These are phyloP conservation scores for Monoplex corrugatus DNA, from an alignment of 2,888 invertebrate species.

Conservation along the genomic window DNA sequence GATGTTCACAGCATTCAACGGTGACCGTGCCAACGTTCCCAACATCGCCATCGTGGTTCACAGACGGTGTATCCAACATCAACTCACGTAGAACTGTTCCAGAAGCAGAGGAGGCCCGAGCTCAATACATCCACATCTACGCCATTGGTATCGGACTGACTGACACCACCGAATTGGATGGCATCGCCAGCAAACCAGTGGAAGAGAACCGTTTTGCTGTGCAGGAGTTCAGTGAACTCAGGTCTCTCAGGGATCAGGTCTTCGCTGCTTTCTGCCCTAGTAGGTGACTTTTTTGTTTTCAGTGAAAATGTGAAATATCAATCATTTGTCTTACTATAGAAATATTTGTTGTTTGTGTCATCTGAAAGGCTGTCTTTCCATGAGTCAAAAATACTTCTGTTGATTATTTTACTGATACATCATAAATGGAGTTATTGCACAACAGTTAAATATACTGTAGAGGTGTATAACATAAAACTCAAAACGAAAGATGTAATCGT, in stretches of 20 bases:
- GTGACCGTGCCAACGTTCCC: constrained; percentile 65
- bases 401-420: neutral
- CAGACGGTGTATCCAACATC: constrained; percentile 73
- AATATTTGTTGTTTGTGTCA: neutral
- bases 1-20: constrained; percentile 63
- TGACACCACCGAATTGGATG: constrained; percentile 72
- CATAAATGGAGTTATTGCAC: neutral
- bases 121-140: constrained; percentile 66
- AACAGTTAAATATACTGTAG: neutral
- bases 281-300: neutral
- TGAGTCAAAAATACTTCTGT: neutral
- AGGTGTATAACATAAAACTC: too few species aligned
- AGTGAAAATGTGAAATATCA: neutral
- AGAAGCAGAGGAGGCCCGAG: constrained; percentile 67
- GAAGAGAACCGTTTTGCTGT: constrained; percentile 69
- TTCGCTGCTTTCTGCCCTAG: constrained; percentile 58
- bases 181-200: constrained; percentile 69
- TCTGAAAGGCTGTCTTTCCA: neutral
- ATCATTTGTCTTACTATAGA: neutral
- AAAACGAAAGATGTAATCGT: too few species aligned
- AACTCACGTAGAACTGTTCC: constrained; percentile 67
- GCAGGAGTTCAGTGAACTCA: constrained; percentile 67
- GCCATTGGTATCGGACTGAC: constrained; percentile 71
- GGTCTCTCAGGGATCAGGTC: constrained; percentile 63
- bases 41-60: constrained; percentile 68